These are phyloP conservation scores for Cyclura pinguis DNA, from an alignment of 2,797 vertebrate genomes.

Conservation along the genomic window DNA sequence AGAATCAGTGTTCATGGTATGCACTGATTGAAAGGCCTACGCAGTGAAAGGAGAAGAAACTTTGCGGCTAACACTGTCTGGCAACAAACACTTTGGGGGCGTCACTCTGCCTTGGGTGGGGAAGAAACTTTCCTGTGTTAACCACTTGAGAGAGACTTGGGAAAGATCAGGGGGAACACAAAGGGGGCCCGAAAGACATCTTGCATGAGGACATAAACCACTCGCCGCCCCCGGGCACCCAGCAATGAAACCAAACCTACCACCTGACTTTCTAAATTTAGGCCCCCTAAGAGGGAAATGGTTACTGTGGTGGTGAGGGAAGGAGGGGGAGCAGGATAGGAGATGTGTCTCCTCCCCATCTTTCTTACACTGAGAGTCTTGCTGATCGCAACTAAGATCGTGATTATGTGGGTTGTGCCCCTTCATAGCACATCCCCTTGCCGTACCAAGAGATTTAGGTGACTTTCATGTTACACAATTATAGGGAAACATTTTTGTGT, in stretches of 20 bases:
- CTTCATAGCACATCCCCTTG: too few species aligned
- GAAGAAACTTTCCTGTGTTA: constrained; percentile 21
- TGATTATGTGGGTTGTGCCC: too few species aligned
- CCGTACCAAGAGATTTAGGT: too few species aligned
- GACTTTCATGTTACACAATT: too few species aligned
- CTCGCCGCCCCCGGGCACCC: not conserved
- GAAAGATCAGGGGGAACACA: not conserved
- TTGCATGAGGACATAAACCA: not conserved
- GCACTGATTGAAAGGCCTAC: not conserved
- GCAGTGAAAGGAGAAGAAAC: not conserved
- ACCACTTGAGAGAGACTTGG: constrained; percentile 39
- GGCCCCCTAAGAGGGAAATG: not conserved
- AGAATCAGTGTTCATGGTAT: not conserved
- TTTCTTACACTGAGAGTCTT: not conserved
- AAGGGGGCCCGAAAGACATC: not conserved
- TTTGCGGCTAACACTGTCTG: not conserved
- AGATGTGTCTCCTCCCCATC: not conserved
- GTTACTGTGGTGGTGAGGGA: not conserved
- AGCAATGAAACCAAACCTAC: constrained; percentile 2
- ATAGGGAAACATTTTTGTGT: too few species aligned
- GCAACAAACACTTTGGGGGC: not conserved
- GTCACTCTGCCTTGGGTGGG: not conserved
- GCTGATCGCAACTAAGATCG: too few species aligned
- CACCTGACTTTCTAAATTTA: constrained; percentile 21
- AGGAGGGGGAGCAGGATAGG: not conserved